A percentile compares a stretch with the other conserved stretches of the same genome.
Evolutionary conservation across 2,888 invertebrate genomes (phyloP).

Genomic region (Philereme vetulata): DNA sequence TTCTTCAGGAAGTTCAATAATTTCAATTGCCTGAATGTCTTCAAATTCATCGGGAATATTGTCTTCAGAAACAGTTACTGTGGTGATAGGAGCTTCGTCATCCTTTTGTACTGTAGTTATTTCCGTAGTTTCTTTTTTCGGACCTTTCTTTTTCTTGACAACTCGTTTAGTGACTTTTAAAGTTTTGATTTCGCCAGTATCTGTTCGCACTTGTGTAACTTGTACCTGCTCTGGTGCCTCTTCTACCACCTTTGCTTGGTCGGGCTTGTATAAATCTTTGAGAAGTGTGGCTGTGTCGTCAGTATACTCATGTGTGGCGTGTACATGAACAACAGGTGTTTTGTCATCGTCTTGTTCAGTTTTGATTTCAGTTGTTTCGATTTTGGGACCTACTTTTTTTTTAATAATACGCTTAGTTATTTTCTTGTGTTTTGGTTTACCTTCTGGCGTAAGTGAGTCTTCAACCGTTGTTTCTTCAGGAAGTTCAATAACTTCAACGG

Average conservation of each 20-base stretch:
- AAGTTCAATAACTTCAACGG: no score
- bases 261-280: slow-evolving; percentile 23
- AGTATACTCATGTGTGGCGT: slow-evolving; percentile 46
- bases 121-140: slow-evolving; percentile 12
- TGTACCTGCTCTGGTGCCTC: slow-evolving; percentile 62
- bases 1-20: slow-evolving; percentile 43
- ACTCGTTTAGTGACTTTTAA: no score
- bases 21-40: slow-evolving; percentile 12
- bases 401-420: no score
- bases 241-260: slow-evolving; percentile 31
- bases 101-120: not conserved
- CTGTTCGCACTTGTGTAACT: slow-evolving; percentile 49
- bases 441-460: no score
- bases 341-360: no score
- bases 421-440: no score
- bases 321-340: slow-evolving; percentile 50
- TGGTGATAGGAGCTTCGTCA: not conserved
- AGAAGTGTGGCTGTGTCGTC: slow-evolving; percentile 39
- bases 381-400: no score
- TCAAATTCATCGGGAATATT: not conserved
- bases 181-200: slow-evolving; percentile 32
- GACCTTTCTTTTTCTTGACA: slow-evolving; percentile 29
- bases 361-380: no score
- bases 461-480: no score
- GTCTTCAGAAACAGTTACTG: slow-evolving; percentile 1